A percentile compares a stretch with the other conserved stretches of the same genome.
Conservation (phyloP, 2,797 vertebrate species). For the Hemitrygon akajei region DNA sequence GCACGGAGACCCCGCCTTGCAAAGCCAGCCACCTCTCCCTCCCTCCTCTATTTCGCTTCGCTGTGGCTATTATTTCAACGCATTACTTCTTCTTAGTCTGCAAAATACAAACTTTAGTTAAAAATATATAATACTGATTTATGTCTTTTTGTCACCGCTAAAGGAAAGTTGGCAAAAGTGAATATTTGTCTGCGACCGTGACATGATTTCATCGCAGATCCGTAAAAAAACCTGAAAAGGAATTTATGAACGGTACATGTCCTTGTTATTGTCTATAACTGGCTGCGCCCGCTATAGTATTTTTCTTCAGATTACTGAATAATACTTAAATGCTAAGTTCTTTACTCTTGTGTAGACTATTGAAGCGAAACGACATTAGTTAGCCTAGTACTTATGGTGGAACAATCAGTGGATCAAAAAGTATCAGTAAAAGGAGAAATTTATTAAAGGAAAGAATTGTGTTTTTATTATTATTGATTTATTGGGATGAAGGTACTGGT, state of each 20-base stretch:
- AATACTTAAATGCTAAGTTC: not conserved
- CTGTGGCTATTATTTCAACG: not conserved
- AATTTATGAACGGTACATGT: not conserved
- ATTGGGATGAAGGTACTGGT: not conserved
- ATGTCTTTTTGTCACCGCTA: not conserved
- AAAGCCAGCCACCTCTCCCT: not conserved
- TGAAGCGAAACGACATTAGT: not conserved
- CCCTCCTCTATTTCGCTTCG: too few relatives aligned
- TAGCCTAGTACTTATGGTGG: not conserved
- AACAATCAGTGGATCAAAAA: not conserved
- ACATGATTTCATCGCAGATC: slow-evolving; percentile 3
- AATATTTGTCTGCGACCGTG: not conserved
- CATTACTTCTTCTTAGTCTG: not conserved
- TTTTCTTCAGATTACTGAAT: not conserved
- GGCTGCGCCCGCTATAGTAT: not conserved
- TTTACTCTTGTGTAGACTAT: not conserved
- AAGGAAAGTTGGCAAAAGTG: not conserved
- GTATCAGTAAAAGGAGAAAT: not conserved
- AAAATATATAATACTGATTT: not conserved
- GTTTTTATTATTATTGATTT: not conserved
- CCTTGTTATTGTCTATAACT: not conserved
- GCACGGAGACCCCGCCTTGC: not conserved
- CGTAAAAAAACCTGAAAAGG: not conserved
- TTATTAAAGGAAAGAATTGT: not conserved
- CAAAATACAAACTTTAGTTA: not conserved